A percentile compares a stretch with the other conserved stretches of the same genome.
These are phyloP conservation scores for Danio choprae DNA, from an alignment of 2,797 vertebrate genomes.

Conservation along the genomic window DNA sequence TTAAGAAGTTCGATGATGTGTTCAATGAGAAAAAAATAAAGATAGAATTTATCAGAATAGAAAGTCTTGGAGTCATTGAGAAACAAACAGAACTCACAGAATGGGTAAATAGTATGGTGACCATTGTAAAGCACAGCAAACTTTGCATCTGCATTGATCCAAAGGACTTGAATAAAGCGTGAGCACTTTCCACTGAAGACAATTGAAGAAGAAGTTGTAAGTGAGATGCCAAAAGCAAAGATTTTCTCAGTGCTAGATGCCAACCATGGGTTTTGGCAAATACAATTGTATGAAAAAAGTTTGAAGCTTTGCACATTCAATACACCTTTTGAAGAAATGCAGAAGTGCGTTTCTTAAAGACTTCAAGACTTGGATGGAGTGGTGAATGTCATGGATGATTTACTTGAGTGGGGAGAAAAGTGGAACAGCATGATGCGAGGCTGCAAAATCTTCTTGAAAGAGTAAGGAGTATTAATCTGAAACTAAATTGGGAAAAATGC, in stretches of 20 bases:
- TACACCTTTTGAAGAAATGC: conserved; percentile 41
- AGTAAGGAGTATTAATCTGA: conserved; percentile 43
- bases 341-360: conserved; percentile 27
- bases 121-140: conserved; percentile 26
- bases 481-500: background rate
- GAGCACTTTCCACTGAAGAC: conserved; percentile 42
- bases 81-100: conserved; percentile 42
- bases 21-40: conserved; percentile 16
- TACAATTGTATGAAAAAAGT: conserved; percentile 41
- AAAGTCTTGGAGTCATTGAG: conserved; percentile 23
- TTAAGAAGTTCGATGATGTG: conserved; percentile 34
- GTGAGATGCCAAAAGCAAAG: conserved; percentile 40
- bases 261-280: conserved; percentile 46
- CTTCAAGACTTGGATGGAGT: conserved; percentile 27
- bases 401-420: conserved; percentile 30
- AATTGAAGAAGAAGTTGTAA: conserved; percentile 35
- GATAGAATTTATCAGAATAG: conserved; percentile 5
- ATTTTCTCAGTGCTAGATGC: conserved; percentile 39
- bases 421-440: background rate
- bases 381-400: conserved; percentile 32
- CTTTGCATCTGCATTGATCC: conserved; percentile 7
- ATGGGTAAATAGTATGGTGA: conserved; percentile 34
- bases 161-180: conserved; percentile 7
- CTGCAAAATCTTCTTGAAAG: conserved; percentile 16
- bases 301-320: no score